phyloP scores from a whole-genome alignment of 2,888 invertebrate genomes.

The Athalia circularis region DNA sequence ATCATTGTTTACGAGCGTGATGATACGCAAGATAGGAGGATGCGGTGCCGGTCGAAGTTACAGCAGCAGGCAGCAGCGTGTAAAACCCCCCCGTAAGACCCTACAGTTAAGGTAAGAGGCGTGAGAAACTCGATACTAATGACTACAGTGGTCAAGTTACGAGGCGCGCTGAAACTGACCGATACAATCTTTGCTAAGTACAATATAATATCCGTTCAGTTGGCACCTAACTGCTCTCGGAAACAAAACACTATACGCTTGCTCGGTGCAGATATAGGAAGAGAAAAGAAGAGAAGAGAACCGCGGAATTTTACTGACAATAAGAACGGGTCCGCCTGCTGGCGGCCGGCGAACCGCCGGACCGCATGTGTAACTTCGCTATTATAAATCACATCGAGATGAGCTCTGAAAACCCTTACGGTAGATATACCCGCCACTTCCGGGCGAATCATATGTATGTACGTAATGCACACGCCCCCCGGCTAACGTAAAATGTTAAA shows the following conservation, averaged over 20 bases:
- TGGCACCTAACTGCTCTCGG: constrained; percentile 42
- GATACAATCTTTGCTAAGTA: constrained; percentile 66
- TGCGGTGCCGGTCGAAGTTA: constrained; percentile 33
- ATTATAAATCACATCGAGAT: too few relatives aligned
- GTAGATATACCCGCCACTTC: too few relatives aligned
- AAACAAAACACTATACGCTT: constrained; percentile 28
- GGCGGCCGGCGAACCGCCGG: too few relatives aligned
- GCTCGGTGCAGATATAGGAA: constrained; percentile 2
- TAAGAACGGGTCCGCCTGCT: too few relatives aligned
- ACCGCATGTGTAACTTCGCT: too few relatives aligned
- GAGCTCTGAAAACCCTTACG: too few relatives aligned
- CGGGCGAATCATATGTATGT: too few relatives aligned
- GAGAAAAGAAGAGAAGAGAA: too few relatives aligned
- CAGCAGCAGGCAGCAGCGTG: constrained; percentile 12
- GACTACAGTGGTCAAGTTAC: constrained; percentile 52
- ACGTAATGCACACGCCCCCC: too few relatives aligned
- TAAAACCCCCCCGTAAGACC: constrained; percentile 48
- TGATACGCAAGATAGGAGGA: constrained; percentile 59
- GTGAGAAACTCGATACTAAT: constrained; percentile 68
- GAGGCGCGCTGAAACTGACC: constrained; percentile 48
- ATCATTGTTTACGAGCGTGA: constrained; percentile 64
- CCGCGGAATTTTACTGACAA: too few relatives aligned
- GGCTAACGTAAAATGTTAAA: neutral
- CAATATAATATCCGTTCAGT: constrained; percentile 62
- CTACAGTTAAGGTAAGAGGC: constrained; percentile 60